phyloP scores from a whole-genome alignment of 1,140 invertebrate genomes.

The Trichonephila clavipes region DNA sequence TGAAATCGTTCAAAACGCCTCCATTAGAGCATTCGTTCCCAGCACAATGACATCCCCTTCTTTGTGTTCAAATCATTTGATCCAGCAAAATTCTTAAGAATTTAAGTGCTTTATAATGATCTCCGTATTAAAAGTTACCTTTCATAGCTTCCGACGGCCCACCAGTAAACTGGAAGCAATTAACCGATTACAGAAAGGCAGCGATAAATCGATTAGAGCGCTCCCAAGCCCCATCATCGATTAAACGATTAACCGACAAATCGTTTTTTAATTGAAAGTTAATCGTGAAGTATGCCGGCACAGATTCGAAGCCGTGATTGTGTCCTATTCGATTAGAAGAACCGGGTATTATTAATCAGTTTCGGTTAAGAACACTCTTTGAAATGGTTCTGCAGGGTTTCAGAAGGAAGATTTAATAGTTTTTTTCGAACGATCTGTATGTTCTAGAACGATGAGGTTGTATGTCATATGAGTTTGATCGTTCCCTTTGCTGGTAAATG shows the following conservation, averaged over 20 bases:
- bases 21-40: not conserved
- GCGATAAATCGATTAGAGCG: conserved; percentile 73
- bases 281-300: conserved; percentile 74
- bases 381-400: conserved; percentile 24
- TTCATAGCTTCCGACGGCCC: conserved; percentile 58
- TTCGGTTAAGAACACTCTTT: conserved; percentile 51
- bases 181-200: conserved; percentile 75
- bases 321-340: conserved; percentile 55
- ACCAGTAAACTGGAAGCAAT: conserved; percentile 72
- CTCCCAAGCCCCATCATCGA: conserved; percentile 68
- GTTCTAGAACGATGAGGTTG: not conserved
- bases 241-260: conserved; percentile 77
- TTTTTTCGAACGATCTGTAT: conserved; percentile 35
- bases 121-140: conserved; percentile 64
- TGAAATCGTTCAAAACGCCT: not conserved
- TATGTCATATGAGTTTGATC: conserved; percentile 1
- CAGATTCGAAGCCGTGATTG: conserved; percentile 50
- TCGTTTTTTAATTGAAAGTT: conserved; percentile 77
- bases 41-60: not conserved
- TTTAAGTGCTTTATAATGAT: conserved; percentile 73
- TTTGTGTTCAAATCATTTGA: conserved; percentile 54
- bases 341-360: conserved; percentile 71
- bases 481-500: not conserved
- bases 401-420: conserved; percentile 52
- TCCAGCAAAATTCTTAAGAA: conserved; percentile 66